Evolutionary conservation across 1,140 invertebrate species (phyloP).

Genomic region (Procambarus clarkii): DNA sequence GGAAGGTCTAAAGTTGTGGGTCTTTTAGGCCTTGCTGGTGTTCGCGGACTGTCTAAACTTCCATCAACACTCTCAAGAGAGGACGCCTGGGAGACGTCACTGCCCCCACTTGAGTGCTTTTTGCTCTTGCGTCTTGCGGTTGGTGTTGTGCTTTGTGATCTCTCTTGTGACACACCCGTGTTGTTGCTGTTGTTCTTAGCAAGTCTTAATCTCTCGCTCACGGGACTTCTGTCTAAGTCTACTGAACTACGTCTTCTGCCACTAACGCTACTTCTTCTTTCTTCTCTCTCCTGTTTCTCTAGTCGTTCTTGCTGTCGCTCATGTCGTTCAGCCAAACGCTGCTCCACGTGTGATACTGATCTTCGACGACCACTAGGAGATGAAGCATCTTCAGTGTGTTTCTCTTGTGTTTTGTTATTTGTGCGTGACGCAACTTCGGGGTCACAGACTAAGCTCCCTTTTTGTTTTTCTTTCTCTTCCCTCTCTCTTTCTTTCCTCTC

Average conservation of each 20-base stretch:
- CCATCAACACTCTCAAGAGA: constrained; percentile 62
- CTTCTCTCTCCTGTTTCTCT: constrained; percentile 58
- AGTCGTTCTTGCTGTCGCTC: constrained; percentile 62
- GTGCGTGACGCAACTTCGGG: constrained; percentile 5
- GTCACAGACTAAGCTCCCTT: neutral
- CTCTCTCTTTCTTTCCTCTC: constrained; percentile 64
- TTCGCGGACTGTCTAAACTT: constrained; percentile 56
- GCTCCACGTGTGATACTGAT: constrained; percentile 71
- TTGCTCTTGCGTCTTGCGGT: constrained; percentile 33
- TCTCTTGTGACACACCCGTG: constrained; percentile 19
- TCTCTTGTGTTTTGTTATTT: constrained; percentile 56
- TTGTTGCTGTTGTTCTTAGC: neutral
- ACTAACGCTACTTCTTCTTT: constrained; percentile 32
- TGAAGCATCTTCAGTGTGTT: constrained; percentile 36
- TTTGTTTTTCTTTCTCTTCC: constrained; percentile 61
- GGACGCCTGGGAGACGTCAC: constrained; percentile 59
- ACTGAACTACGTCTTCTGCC: constrained; percentile 35
- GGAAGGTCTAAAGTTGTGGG: constrained; percentile 52
- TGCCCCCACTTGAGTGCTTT: constrained; percentile 36
- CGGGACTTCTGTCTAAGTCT: constrained; percentile 34
- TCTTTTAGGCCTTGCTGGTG: constrained; percentile 17
- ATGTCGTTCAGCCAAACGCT: constrained; percentile 66
- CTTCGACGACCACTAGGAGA: constrained; percentile 61
- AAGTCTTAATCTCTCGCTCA: constrained; percentile 38
- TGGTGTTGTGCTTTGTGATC: constrained; percentile 35